Conservation (phyloP, 2,888 invertebrate genomes). For the Idaea dimidiata region DNA sequence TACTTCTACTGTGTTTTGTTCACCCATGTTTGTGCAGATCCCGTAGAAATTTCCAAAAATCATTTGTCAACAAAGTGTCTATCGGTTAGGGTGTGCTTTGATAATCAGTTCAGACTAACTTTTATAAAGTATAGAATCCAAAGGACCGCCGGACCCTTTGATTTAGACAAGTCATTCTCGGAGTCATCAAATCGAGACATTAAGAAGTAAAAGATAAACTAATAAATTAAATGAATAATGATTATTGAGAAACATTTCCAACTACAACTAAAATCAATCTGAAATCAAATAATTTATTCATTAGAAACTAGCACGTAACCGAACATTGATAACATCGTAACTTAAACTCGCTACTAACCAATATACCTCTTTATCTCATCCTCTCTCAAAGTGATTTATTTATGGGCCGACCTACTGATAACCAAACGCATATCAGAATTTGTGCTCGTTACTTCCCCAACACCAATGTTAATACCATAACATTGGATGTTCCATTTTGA, state of each 20-base stretch:
- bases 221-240: background rate
- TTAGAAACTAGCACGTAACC: background rate
- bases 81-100: too few relatives aligned
- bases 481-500: constrained; percentile 6
- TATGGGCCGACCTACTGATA: constrained; percentile 53
- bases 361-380: constrained; percentile 53
- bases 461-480: constrained; percentile 15
- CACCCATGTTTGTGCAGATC: too few relatives aligned
- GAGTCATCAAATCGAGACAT: background rate
- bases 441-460: constrained; percentile 35
- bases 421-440: constrained; percentile 46
- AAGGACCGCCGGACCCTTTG: too few relatives aligned
- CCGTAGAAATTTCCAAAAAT: too few relatives aligned
- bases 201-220: background rate
- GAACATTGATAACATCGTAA: background rate
- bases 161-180: too few relatives aligned
- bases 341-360: constrained; percentile 29
- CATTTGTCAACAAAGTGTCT: too few relatives aligned
- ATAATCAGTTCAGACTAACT: too few relatives aligned
- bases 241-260: background rate
- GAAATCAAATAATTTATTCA: background rate
- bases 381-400: constrained; percentile 56
- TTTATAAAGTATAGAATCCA: too few relatives aligned
- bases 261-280: background rate
- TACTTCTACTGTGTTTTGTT: too few relatives aligned